Evolutionary conservation across 2,888 invertebrate genomes (phyloP).

Genomic region (Tenthredo notha): DNA sequence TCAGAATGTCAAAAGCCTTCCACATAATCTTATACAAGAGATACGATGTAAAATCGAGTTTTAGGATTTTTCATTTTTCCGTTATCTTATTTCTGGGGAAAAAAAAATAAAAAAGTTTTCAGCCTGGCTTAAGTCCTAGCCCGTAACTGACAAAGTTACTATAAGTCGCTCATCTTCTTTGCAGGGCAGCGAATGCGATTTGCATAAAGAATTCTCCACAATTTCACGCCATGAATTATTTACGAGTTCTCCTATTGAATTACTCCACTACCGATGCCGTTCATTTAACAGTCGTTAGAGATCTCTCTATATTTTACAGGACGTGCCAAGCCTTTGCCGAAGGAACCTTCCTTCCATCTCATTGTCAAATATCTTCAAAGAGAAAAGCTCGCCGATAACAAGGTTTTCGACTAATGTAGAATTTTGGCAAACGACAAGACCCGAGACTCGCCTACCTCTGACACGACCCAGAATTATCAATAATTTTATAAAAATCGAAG

Average conservation of each 20-base stretch:
- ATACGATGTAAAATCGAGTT: background rate
- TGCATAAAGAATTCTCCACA: conserved; percentile 9
- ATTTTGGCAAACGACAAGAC: background rate
- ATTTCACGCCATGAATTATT: conserved; percentile 50
- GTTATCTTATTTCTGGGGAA: background rate
- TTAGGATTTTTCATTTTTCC: background rate
- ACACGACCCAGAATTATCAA: background rate
- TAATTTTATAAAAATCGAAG: background rate
- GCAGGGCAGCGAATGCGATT: conserved; percentile 17
- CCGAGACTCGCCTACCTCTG: background rate
- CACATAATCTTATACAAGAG: background rate
- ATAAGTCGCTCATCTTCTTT: conserved; percentile 27
- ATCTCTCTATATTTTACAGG: background rate
- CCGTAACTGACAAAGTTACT: conserved; percentile 5
- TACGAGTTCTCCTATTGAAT: conserved; percentile 34
- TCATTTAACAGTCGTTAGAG: conserved; percentile 30
- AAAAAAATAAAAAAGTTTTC: background rate
- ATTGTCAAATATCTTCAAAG: background rate
- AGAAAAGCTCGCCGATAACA: background rate
- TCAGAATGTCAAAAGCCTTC: background rate
- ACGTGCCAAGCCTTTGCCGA: background rate
- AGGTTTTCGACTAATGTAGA: background rate
- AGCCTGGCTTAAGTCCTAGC: background rate
- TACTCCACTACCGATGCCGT: conserved; percentile 14
- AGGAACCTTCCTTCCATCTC: background rate